Evolutionary conservation across 2,113 vertebrate species (phyloP).

Genomic region (Phylloscopus trochiloides): DNA sequence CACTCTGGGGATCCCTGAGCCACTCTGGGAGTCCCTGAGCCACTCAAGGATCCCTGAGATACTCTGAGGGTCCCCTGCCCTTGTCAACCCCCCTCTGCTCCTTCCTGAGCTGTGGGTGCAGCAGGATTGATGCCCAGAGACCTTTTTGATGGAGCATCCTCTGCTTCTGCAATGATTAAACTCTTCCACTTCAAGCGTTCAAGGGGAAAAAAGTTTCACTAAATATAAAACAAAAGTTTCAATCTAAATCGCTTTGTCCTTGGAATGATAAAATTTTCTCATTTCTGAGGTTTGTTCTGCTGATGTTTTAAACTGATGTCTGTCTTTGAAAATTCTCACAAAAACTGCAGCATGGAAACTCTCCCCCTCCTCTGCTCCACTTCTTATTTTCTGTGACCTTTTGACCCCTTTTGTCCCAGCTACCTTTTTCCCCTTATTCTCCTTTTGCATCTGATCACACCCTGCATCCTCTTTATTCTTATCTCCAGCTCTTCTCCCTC

Average conservation of each 20-base stretch:
- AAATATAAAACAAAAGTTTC: not conserved
- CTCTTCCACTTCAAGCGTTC: accelerated
- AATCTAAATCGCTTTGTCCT: accelerated
- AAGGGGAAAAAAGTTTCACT: not conserved
- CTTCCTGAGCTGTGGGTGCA: accelerated
- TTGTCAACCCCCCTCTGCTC: not conserved
- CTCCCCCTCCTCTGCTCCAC: not conserved
- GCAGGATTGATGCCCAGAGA: not conserved
- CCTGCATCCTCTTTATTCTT: constrained; percentile 35
- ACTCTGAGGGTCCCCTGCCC: not conserved
- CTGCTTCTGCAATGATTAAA: accelerated
- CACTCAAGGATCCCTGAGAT: not conserved
- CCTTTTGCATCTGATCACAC: not conserved
- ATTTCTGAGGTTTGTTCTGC: not conserved
- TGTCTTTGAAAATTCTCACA: not conserved
- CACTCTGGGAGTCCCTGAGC: not conserved
- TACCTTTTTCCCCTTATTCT: not conserved
- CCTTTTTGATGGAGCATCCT: accelerated
- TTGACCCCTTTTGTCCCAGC: not conserved
- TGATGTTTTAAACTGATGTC: not conserved
- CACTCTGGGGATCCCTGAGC: not conserved
- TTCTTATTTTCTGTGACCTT: constrained; percentile 35
- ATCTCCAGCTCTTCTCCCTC: constrained; percentile 18
- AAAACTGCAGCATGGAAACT: not conserved
- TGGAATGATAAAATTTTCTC: not conserved